Evolutionary conservation across 2,888 invertebrate genomes (phyloP), one percentile per base, ranked within the genome.

Genomic region (Nemotelus nigrinus): DNA sequence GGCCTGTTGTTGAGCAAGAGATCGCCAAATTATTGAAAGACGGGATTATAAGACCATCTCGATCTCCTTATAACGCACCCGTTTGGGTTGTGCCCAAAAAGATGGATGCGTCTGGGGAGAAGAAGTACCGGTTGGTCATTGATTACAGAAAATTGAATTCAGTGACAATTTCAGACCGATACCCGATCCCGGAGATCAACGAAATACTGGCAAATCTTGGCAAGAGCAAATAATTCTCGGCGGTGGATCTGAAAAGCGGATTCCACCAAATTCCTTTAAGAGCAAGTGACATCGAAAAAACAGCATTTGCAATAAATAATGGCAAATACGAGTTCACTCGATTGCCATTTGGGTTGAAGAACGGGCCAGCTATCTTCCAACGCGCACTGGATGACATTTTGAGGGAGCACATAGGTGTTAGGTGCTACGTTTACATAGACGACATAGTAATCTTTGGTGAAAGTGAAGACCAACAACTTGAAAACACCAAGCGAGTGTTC

Each of bases 381-480:
- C n/a, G n/a, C n/a, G n/a, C n/a, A n/a, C n/a, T 80, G 63, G 68
- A 79, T 50, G 64, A 77, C 47, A 68, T 79, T 48, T 55, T 79
- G 7, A 58, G 72, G 48, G 25, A 55, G 43, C 50, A 48, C 67
- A 55, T 78, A 8, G 81, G 81, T 48, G 81, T 81, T 77, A 72
- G 77, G 50, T 80, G 79, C 63, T 79, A 78, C 45, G 78, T 81
- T 5, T 82, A 80, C 64, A 81, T 82, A 10, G 81, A 81, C 53
- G 82, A 82, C 25, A 81, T 81, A 25, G 80, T 82, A 1, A 78
- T 82, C 6, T 82, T 77, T 64, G 79, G 80, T 0, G 70, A 78
- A 68, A 79, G 48, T 39, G 43, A 77, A 39, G 64, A 79, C 10
- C 74, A 72, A 43, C 80, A 81, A 63, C 5, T 53, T 8, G 50